These are phyloP conservation scores for Lithophane semibrunnea DNA, from an alignment of 2,888 invertebrate species.

Conservation along the genomic window DNA sequence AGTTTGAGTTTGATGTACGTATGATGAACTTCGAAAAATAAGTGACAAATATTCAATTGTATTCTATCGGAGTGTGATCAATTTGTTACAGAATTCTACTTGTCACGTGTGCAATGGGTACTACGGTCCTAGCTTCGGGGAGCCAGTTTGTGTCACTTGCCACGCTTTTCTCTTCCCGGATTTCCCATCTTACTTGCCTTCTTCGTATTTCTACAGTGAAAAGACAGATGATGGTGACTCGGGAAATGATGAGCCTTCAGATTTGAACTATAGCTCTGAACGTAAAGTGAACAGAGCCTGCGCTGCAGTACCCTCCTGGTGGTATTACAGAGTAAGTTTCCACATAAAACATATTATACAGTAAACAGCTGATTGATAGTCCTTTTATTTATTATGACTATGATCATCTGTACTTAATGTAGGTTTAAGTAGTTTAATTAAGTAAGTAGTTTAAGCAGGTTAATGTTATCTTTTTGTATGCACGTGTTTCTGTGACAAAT, in stretches of 20 bases:
- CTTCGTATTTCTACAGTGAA: conserved; percentile 88
- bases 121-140: conserved; percentile 97
- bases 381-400: neutral
- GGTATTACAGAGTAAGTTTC: conserved; percentile 81
- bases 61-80: neutral
- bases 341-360: neutral
- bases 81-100: conserved; percentile 90
- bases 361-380: neutral
- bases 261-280: conserved; percentile 91
- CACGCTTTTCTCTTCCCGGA: conserved; percentile 98
- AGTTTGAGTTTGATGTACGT: conserved; percentile 86
- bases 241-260: conserved; percentile 98
- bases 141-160: conserved; percentile 97
- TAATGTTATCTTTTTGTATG: no score
- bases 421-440: no score
- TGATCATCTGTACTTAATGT: neutral
- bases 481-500: no score
- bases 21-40: conserved; percentile 6
- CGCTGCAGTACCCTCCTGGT: conserved; percentile 81
- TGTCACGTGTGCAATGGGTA: conserved; percentile 97
- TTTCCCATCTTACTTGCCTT: conserved; percentile 90
- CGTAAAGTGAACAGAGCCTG: conserved; percentile 83
- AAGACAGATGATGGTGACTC: conserved; percentile 97
- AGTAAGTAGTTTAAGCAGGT: no score
- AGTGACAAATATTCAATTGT: neutral